Percentiles rank a stretch among this genome's conserved stretches.
These are phyloP conservation scores for Cyanoderma ruficeps DNA, from an alignment of 2,113 vertebrate genomes.

Conservation along the genomic window DNA sequence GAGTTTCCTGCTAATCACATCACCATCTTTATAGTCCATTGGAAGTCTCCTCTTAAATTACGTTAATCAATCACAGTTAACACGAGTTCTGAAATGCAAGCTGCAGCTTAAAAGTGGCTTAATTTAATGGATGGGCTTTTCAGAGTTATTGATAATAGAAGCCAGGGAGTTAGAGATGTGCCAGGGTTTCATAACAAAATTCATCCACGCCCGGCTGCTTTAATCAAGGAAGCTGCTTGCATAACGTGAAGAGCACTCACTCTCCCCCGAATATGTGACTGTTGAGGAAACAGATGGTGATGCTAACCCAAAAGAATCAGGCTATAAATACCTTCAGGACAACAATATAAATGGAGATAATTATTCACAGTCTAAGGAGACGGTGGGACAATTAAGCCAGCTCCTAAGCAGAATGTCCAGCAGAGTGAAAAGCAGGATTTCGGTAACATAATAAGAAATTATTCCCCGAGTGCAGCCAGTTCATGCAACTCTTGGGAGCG, in stretches of 20 bases:
- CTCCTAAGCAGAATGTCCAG: background rate
- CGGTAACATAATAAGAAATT: background rate
- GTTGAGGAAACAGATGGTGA: conserved; percentile 52
- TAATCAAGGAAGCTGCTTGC: conserved; percentile 41
- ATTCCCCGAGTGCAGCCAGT: background rate
- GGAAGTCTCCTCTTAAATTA: conserved; percentile 47
- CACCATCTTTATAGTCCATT: background rate
- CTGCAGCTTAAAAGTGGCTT: conserved; percentile 54
- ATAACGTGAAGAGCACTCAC: background rate
- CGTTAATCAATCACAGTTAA: conserved; percentile 56
- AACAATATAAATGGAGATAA: conserved; percentile 53
- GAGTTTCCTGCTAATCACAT: conserved; percentile 24
- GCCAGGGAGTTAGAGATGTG: conserved; percentile 12
- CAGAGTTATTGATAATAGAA: conserved; percentile 44
- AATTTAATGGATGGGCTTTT: conserved; percentile 55
- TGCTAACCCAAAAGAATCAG: conserved; percentile 12
- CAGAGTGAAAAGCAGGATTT: background rate
- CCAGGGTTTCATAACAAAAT: conserved; percentile 49
- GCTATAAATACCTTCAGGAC: conserved; percentile 40
- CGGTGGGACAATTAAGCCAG: background rate
- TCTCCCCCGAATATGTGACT: background rate
- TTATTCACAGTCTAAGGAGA: conserved; percentile 39
- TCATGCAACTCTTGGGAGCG: background rate
- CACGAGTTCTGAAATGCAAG: conserved; percentile 26
- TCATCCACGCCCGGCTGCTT: background rate